Percentiles rank a stretch among this genome's conserved stretches.
phyloP scores from a whole-genome alignment of 2,113 vertebrate genomes.

The Crotophaga sulcirostris region DNA sequence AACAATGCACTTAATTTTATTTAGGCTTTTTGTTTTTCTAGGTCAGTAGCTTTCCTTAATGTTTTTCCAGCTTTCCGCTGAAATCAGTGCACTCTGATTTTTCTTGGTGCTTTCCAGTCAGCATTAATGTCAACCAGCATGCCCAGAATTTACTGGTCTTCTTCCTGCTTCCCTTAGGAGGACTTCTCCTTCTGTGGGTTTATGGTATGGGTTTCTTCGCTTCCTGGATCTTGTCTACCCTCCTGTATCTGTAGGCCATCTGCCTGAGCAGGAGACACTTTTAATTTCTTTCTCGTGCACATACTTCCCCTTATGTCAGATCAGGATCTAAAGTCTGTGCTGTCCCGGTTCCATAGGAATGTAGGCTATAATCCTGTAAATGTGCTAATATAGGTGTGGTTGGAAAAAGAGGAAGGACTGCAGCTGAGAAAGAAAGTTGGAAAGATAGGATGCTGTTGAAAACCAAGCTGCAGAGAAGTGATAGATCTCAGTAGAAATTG shows the following conservation, averaged over 20 bases:
- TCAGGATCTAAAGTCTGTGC: constrained; percentile 14
- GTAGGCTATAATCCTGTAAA: constrained; percentile 18
- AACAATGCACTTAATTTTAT: background rate
- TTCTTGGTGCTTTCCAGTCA: background rate
- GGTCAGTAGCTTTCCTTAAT: background rate
- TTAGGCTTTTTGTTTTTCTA: background rate
- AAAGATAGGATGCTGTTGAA: background rate
- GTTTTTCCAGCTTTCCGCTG: background rate
- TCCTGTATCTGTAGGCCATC: background rate
- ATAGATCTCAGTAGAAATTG: background rate
- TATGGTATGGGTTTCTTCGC: background rate
- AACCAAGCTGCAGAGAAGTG: background rate
- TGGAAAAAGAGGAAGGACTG: background rate
- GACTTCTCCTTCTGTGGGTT: rapidly evolving
- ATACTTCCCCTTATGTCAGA: background rate
- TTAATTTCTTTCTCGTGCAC: background rate
- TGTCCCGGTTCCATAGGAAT: constrained; percentile 23
- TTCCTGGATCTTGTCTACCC: background rate
- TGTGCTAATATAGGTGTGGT: background rate
- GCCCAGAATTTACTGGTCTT: background rate
- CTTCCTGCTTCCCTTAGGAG: too few species aligned
- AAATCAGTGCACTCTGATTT: rapidly evolving
- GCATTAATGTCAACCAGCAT: background rate
- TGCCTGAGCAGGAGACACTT: background rate
- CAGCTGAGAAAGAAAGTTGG: background rate